Evolutionary conservation across 2,888 invertebrate species (phyloP), one percentile per base, ranked within the genome.

Genomic region (Eupithecia subumbrata): DNA sequence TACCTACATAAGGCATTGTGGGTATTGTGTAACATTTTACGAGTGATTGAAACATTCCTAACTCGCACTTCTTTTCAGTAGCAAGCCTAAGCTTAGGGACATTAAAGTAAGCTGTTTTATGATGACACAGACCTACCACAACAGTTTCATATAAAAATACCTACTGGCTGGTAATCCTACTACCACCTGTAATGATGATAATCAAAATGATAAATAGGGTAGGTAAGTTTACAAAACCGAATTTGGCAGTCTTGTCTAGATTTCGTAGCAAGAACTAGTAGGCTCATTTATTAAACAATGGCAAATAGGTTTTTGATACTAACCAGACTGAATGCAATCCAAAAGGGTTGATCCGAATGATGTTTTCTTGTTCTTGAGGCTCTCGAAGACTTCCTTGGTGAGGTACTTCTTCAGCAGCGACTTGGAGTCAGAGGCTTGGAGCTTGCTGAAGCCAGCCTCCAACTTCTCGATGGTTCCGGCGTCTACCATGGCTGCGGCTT

Each of bases 331-430:
- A 92, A 99, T 98, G 89, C 98, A 97, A 95, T 99, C 99, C 90
- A 98, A 96, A 80, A 99, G 97, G 78, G 98, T 97, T 79, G 99
- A 98, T 85, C 98, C 98, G 91, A 99, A 98, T 83, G 97, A 97
- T 80, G 99, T 99, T 95, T 98, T 98, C 96, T 97, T 97, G 94
- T 96, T 97, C 96, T 99, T 99, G 82, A 98, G 96, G 87, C 96
- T 96, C 89, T 99, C 98, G 93, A 99, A 98, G 78, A 98, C 95
- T 89, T 98, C 98, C 95, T 97, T 97, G 91, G 98, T 97, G 87
- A 99, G 96, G 96, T 98, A 97, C 95, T 99, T 99, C 96, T 99
- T 99, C 96, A 99, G 95, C 94, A 99, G 96, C 78, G 99, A 99
- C 95, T 99, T 98, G 92, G 98, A 99, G 95, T 98, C 98, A 80